Conservation (phyloP, 2,113 vertebrate genomes). For the Atherinomorus stipes region DNA sequence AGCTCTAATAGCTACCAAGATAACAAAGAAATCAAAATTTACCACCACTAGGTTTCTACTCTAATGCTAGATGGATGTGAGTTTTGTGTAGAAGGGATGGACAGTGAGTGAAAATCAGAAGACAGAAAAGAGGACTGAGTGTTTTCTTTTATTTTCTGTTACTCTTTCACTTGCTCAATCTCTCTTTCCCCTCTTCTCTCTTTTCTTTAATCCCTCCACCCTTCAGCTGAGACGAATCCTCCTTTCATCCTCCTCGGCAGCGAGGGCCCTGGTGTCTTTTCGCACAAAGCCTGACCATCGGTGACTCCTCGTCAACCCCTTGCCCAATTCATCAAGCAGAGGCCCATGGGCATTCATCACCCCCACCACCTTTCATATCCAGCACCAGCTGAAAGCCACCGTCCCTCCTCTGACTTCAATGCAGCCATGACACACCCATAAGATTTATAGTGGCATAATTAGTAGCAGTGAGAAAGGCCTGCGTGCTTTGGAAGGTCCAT, state of each 20-base stretch:
- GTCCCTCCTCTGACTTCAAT: slow-evolving; percentile 81
- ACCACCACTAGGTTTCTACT: slow-evolving; percentile 65
- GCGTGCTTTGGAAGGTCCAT: slow-evolving; percentile 69
- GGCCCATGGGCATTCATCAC: slow-evolving; percentile 80
- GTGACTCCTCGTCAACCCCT: slow-evolving; percentile 81
- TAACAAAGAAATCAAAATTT: slow-evolving; percentile 70
- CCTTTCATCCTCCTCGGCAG: slow-evolving; percentile 73
- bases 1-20: slow-evolving; percentile 70
- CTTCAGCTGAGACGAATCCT: slow-evolving; percentile 74
- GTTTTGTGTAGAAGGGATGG: slow-evolving; percentile 35
- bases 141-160: slow-evolving; percentile 61
- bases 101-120: slow-evolving; percentile 38
- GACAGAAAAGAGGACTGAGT: slow-evolving; percentile 12
- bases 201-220: slow-evolving; percentile 64
- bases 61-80: slow-evolving; percentile 51
- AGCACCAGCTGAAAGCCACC: slow-evolving; percentile 80
- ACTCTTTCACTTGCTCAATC: slow-evolving; percentile 41
- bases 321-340: slow-evolving; percentile 78
- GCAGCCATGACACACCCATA: slow-evolving; percentile 72
- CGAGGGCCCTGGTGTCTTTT: slow-evolving; percentile 69
- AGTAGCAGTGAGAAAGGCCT: slow-evolving; percentile 73
- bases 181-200: slow-evolving; percentile 47
- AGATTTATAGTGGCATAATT: slow-evolving; percentile 82
- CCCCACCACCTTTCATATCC: slow-evolving; percentile 79
- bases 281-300: slow-evolving; percentile 78